phyloP scores from a whole-genome alignment of 2,113 vertebrate genomes.

The Axis porcinus region DNA sequence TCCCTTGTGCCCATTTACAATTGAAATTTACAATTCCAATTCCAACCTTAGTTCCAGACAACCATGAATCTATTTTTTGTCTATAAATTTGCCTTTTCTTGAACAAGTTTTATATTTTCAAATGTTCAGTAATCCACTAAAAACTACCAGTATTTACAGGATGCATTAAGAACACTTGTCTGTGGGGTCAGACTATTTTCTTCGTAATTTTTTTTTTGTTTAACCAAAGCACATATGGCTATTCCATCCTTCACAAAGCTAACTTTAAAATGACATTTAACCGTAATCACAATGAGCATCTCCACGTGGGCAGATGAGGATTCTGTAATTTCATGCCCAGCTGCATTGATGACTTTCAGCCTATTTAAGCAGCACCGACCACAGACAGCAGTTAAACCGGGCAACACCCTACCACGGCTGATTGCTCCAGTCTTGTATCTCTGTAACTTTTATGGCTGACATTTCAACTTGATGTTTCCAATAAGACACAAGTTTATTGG shows the following conservation, averaged over 20 bases:
- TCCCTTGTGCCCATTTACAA: neutral
- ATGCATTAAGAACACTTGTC: neutral
- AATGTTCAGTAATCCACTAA: neutral
- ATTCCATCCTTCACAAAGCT: neutral
- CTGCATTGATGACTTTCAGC: neutral
- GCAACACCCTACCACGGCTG: neutral
- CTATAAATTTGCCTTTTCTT: neutral
- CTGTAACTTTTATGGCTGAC: neutral
- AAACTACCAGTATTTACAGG: neutral
- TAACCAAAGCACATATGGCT: neutral
- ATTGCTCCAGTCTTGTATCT: neutral
- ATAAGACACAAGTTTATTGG: neutral
- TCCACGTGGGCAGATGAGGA: neutral
- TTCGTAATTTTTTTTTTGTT: neutral
- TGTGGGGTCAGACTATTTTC: neutral
- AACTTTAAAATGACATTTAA: constrained; percentile 15
- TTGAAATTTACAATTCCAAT: neutral
- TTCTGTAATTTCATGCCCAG: constrained; percentile 11
- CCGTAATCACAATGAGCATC: neutral
- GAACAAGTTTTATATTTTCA: neutral
- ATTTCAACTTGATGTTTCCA: neutral
- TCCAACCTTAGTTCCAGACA: neutral
- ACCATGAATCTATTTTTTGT: neutral
- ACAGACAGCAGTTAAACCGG: neutral
- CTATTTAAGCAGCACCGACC: neutral